phyloP scores from a whole-genome alignment of 2,113 vertebrate genomes.

The Hylia prasina region DNA sequence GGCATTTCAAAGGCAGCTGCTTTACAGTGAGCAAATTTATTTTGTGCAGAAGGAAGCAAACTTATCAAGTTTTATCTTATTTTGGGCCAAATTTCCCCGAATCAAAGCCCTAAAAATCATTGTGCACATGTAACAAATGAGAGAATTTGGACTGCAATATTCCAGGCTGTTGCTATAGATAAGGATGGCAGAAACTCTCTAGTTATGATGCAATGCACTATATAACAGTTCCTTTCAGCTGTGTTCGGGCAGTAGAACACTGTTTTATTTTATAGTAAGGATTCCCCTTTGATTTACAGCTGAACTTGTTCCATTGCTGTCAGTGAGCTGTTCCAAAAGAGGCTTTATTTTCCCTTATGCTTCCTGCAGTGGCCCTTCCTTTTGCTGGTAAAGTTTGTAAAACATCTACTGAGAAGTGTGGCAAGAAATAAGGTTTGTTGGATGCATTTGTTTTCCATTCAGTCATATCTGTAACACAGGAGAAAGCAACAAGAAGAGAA shows the following conservation, averaged over 20 bases:
- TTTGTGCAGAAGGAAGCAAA: not conserved
- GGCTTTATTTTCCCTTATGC: not conserved
- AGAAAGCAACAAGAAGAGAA: not conserved
- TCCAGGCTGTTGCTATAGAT: not conserved
- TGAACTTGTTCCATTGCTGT: not conserved
- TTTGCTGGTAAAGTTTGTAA: not conserved
- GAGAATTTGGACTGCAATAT: not conserved
- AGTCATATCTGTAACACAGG: not conserved
- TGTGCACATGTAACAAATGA: not conserved
- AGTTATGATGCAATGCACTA: not conserved
- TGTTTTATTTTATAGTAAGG: not conserved
- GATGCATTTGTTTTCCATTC: not conserved
- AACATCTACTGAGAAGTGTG: not conserved
- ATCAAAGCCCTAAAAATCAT: not conserved
- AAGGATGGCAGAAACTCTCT: not conserved
- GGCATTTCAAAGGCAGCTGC: conserved; percentile 15
- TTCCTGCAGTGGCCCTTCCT: not conserved
- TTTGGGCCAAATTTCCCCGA: not conserved
- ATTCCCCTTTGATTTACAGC: not conserved
- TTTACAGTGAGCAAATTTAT: not conserved
- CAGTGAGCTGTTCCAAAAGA: not conserved
- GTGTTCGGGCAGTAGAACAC: not conserved
- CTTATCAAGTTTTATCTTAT: not conserved
- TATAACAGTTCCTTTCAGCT: not conserved
- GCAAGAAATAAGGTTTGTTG: not conserved